Evolutionary conservation across 2,797 vertebrate genomes (phyloP).

Genomic region (Mionectes olivaceus): DNA sequence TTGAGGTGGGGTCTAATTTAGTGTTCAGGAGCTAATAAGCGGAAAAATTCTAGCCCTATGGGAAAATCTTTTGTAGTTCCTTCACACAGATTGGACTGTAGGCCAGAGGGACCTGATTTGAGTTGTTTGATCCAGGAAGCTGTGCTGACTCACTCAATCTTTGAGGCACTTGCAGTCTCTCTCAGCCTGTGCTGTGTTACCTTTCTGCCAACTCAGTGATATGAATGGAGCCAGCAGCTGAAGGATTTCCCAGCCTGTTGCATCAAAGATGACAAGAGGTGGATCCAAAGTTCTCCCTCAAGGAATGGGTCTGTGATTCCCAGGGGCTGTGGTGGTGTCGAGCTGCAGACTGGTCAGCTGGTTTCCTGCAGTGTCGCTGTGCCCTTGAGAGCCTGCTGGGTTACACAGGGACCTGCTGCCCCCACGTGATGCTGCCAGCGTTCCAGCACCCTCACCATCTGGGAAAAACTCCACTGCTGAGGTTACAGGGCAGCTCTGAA

Average conservation of each 20-base stretch:
- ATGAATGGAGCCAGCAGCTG: accelerated
- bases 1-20: background rate
- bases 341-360: background rate
- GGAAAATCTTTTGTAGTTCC: background rate
- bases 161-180: background rate
- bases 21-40: background rate
- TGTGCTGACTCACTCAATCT: background rate
- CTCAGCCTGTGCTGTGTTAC: background rate
- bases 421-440: background rate
- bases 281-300: background rate
- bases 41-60: background rate
- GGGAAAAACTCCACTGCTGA: background rate
- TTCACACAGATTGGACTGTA: background rate
- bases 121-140: conserved; percentile 10
- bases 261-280: background rate
- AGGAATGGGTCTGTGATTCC: background rate
- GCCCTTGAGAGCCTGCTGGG: background rate
- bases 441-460: background rate
- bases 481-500: background rate
- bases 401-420: background rate
- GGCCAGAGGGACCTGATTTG: background rate
- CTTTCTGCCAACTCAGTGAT: background rate
- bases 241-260: background rate
- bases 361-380: background rate
- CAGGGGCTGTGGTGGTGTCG: background rate